Conservation (phyloP, 2,888 invertebrate species). For the Apotomis capreana region DNA sequence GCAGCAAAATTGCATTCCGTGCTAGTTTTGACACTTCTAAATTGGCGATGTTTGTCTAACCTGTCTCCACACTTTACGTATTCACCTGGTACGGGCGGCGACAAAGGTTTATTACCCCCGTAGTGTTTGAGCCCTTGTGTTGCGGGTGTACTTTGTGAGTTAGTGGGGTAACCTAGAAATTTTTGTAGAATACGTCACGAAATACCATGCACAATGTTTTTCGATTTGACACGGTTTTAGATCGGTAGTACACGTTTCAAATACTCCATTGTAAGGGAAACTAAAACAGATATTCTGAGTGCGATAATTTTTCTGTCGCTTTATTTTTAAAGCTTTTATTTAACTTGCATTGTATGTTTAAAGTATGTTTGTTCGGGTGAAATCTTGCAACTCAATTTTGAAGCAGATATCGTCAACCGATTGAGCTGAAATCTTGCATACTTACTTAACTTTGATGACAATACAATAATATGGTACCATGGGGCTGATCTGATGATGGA, state of each 20-base stretch:
- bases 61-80: constrained; percentile 21
- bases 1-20: constrained; percentile 37
- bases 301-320: too few species aligned
- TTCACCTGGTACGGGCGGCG: constrained; percentile 18
- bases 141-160: constrained; percentile 11
- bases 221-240: not conserved
- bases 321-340: too few species aligned
- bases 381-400: too few species aligned
- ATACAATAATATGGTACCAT: too few species aligned
- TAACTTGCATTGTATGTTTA: too few species aligned
- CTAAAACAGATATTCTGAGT: too few species aligned
- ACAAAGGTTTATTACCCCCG: constrained; percentile 7
- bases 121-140: not conserved
- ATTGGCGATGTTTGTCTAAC: constrained; percentile 31
- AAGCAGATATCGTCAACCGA: too few species aligned
- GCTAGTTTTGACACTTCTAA: constrained; percentile 38
- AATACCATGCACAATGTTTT: not conserved
- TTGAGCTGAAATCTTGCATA: too few species aligned
- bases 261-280: not conserved
- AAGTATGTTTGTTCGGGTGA: too few species aligned
- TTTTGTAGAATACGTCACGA: constrained; percentile 2
- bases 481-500: too few species aligned
- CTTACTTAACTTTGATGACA: too few species aligned
- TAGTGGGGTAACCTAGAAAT: constrained; percentile 25
- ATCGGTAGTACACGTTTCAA: not conserved